Percentiles rank a stretch among this genome's conserved stretches.
Evolutionary conservation across 1,140 invertebrate genomes (phyloP).

Genomic region (Cotesia glomerata): DNA sequence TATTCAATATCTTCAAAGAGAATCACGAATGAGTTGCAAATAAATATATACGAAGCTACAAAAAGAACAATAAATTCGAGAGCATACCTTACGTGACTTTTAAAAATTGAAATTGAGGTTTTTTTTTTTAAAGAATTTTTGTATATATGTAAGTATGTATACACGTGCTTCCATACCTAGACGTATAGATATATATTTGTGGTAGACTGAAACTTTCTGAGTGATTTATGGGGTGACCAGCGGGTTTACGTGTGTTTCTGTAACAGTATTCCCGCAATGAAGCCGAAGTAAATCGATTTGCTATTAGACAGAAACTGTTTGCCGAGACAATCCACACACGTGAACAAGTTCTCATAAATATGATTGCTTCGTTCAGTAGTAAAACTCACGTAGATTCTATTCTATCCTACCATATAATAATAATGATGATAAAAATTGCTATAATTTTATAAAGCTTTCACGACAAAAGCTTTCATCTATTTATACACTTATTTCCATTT

Average conservation of each 20-base stretch:
- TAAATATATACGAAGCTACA: too few relatives aligned
- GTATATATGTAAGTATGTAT: background rate
- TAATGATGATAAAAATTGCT: too few relatives aligned
- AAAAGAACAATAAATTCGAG: too few relatives aligned
- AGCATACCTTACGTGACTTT: too few relatives aligned
- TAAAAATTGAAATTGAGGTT: too few relatives aligned
- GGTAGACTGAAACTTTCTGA: background rate
- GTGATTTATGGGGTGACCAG: too few relatives aligned
- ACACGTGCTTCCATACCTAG: background rate
- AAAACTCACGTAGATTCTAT: background rate
- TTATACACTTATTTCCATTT: too few relatives aligned
- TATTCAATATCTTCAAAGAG: too few relatives aligned
- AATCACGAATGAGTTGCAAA: too few relatives aligned
- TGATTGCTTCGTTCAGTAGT: background rate
- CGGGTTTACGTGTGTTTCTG: constrained; percentile 1
- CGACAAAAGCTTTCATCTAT: too few relatives aligned
- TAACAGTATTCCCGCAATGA: background rate
- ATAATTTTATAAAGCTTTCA: too few relatives aligned
- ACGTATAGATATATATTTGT: background rate
- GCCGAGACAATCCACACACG: background rate
- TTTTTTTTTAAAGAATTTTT: background rate
- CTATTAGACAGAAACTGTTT: constrained; percentile 4
- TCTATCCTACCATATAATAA: too few relatives aligned
- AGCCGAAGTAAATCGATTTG: constrained; percentile 8
- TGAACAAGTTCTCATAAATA: background rate